Base-by-base conservation (phyloP, 37 sponge, comb jelly and placozoan genomes). In the Cliona cf. orientalis region DNA sequence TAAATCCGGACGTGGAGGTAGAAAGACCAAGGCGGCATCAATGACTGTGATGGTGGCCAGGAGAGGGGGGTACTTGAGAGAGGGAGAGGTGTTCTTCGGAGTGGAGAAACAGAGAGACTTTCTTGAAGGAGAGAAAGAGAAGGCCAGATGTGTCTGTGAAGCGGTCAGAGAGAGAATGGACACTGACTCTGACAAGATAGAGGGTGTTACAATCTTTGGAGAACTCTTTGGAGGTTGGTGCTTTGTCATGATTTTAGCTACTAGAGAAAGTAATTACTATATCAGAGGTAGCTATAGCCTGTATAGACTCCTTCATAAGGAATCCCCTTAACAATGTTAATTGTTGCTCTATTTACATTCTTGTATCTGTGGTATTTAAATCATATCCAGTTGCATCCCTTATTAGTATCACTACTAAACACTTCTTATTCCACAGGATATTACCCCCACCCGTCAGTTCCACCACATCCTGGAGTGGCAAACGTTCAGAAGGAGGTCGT, bases 221-320 rank as follows among this genome's bases (percentile, higher is more conserved):
- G 86, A 86, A 60, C 86, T 86, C 0, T 86, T 86, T 71, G 86
- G 86, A 79, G 86, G 86, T 86, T 62, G 2, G 61, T 26, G 33
- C 17, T 23, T 9, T 69, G n/a, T n/a, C n/a, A n/a, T n/a, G n/a
- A n/a, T n/a, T n/a, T n/a, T n/a, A n/a, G n/a, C n/a, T n/a, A n/a
- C n/a, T n/a, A n/a, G n/a, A n/a, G n/a, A n/a, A n/a, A n/a, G n/a
- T n/a, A n/a, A n/a, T n/a, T n/a, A n/a, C n/a, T n/a, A n/a, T n/a
- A n/a, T n/a, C n/a, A n/a, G n/a, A n/a, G n/a, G n/a, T n/a, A n/a
- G n/a, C n/a, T n/a, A n/a, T n/a, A n/a, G n/a, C n/a, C n/a, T n/a
- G n/a, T n/a, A n/a, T 12, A 21, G 56, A 21, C 56, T 21, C 12
- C 17, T 53, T 53, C 17, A n/a, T n/a, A n/a, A n/a, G n/a, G n/a